phyloP scores from a whole-genome alignment of 2,888 invertebrate genomes.

The Amorpha juglandis region DNA sequence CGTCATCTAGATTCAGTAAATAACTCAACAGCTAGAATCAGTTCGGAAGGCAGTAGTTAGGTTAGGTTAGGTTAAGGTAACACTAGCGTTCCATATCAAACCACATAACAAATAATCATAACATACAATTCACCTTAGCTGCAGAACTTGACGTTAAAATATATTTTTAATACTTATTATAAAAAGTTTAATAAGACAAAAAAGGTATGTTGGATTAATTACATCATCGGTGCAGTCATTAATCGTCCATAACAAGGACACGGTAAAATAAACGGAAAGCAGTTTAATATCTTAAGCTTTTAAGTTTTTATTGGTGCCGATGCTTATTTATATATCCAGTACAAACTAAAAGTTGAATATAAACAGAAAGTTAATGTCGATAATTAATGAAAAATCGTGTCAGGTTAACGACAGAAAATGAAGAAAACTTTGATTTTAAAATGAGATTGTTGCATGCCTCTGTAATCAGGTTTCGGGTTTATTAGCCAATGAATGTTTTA shows the following conservation, averaged over 20 bases:
- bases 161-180: not conserved
- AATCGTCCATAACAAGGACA: conserved; percentile 17
- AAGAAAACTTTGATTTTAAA: no score
- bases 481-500: no score
- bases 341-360: not conserved
- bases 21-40: no score
- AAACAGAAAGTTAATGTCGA: not conserved
- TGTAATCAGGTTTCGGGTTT: no score
- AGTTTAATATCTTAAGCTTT: conserved; percentile 8
- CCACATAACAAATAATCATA: no score
- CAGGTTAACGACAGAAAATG: not conserved
- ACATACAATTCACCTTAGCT: not conserved
- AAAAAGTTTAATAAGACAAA: not conserved
- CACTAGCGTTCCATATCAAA: no score
- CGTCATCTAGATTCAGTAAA: no score
- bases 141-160: not conserved
- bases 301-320: not conserved
- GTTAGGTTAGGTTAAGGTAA: no score
- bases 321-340: not conserved
- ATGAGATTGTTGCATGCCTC: no score
- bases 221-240: conserved; percentile 4
- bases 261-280: conserved; percentile 10
- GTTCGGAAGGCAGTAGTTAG: no score
- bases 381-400: not conserved
- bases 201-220: not conserved